Conservation (phyloP, 2,113 vertebrate species). For the Vulpes vulpes region DNA sequence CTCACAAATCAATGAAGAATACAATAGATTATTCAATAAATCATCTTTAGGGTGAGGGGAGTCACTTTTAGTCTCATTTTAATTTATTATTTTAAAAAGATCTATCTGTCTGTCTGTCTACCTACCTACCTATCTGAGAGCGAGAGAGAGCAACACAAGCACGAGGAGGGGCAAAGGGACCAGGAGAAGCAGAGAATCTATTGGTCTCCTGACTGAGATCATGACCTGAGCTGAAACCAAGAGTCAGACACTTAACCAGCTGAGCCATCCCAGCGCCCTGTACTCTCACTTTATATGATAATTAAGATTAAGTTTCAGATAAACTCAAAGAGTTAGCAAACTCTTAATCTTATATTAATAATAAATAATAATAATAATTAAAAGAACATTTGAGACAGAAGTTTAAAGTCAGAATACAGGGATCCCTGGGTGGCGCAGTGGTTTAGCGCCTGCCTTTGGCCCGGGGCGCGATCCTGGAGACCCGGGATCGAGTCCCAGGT, state of each 20-base stretch:
- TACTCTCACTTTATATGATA: slow-evolving; percentile 5
- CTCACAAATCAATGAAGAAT: background rate
- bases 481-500: too few relatives aligned
- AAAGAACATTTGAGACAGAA: background rate
- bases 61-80: slow-evolving; percentile 24
- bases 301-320: slow-evolving; percentile 57
- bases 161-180: background rate
- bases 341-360: background rate
- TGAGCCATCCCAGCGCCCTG: background rate
- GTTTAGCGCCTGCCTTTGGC: too few relatives aligned
- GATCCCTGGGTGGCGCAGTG: too few relatives aligned
- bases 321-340: slow-evolving; percentile 12
- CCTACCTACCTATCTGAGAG: background rate
- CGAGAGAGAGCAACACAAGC: background rate
- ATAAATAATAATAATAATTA: slow-evolving; percentile 5
- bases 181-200: too few relatives aligned
- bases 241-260: background rate
- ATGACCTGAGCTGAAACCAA: background rate
- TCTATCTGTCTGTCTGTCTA: background rate
- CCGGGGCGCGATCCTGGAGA: too few relatives aligned
- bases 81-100: background rate
- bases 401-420: slow-evolving; percentile 49
- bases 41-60: background rate
- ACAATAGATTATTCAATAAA: background rate
- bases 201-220: background rate